Base-by-base conservation (phyloP, 2,113 vertebrate genomes). In the Canis aureus region DNA sequence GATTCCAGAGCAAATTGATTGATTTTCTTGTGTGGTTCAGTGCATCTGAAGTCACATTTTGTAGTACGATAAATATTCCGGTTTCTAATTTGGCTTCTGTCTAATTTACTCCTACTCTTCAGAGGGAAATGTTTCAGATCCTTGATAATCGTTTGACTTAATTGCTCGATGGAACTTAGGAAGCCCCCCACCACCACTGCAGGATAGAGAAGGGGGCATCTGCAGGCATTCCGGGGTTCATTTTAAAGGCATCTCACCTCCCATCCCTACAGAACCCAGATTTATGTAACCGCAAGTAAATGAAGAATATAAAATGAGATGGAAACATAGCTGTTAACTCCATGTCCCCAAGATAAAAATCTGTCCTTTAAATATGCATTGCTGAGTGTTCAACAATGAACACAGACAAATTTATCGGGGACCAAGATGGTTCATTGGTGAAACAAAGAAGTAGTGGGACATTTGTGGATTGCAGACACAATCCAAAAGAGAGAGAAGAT, bases 21-120 rank as follows among this genome's bases (percentile, higher is more conserved):
- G 11, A 69, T 92, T 96, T 95, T 87, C 55, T 67, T 66, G 1
- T 22, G 19, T 49, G 43, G 64, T n/a, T 92, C 32, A 11, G n/a
- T n/a, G 12, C 29, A 74, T 64, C 43, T 66, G 27, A 89, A 94
- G 78, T 86, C 29, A 83, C 59, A 55, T 27, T 89, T 93, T 59
- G 27, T 43, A 73, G 38, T 66, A 43, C 19, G 38, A 32, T 74
- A 84, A 80, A 60, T 62, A 94, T 67, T 83, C 43, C n/a, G 80
- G 15, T 29, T 83, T 97, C 59, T n/a, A 91, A 9, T 62, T 91
- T 89, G 51, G 15, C 82, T 91, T 32, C 23, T 96, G 22, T 76
- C 88, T 80, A 59, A 74, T 84, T 92, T 86, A 53, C 53, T 81
- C 76, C 22, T 74, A 35, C 22, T 57, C 49, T 87, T 73, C 35